Evolutionary conservation across 2,797 vertebrate genomes (phyloP).

Genomic region (Garrulus glandarius): DNA sequence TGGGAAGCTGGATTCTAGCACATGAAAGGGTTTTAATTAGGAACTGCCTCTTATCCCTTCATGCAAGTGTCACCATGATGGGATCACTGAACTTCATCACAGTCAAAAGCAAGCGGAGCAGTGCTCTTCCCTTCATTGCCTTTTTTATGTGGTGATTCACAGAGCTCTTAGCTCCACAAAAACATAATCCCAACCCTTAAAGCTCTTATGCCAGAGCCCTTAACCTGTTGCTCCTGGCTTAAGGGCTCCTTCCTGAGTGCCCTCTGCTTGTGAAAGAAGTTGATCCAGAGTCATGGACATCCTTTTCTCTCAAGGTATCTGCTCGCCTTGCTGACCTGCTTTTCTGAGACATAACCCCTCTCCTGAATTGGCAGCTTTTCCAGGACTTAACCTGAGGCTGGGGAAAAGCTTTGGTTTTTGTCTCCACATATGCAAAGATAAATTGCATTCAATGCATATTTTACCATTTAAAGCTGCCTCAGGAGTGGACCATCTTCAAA

Average conservation of each 20-base stretch:
- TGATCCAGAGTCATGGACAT: not conserved
- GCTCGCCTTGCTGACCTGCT: not conserved
- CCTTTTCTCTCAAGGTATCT: not conserved
- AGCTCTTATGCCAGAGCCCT: not conserved
- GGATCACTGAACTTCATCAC: slow-evolving; percentile 16
- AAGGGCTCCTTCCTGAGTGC: not conserved
- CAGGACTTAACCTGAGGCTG: not conserved
- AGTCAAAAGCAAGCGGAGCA: not conserved
- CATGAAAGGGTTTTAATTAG: slow-evolving; percentile 44
- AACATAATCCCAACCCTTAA: not conserved
- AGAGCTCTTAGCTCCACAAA: not conserved
- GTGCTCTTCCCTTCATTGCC: not conserved
- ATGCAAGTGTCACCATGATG: not conserved
- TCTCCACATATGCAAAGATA: not conserved
- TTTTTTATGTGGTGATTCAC: slow-evolving; percentile 31
- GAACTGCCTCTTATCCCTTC: not conserved
- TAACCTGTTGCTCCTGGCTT: not conserved
- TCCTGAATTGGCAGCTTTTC: not conserved
- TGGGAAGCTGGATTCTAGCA: not conserved
- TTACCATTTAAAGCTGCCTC: not conserved
- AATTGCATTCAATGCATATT: not conserved
- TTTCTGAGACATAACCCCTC: not conserved
- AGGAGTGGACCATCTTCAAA: not conserved
- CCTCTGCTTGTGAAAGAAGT: not conserved
- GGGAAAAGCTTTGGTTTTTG: not conserved